Percentiles rank a stretch among this genome's conserved stretches.
These are phyloP conservation scores for Cephus spinipes DNA, from an alignment of 2,888 invertebrate species.

Conservation along the genomic window DNA sequence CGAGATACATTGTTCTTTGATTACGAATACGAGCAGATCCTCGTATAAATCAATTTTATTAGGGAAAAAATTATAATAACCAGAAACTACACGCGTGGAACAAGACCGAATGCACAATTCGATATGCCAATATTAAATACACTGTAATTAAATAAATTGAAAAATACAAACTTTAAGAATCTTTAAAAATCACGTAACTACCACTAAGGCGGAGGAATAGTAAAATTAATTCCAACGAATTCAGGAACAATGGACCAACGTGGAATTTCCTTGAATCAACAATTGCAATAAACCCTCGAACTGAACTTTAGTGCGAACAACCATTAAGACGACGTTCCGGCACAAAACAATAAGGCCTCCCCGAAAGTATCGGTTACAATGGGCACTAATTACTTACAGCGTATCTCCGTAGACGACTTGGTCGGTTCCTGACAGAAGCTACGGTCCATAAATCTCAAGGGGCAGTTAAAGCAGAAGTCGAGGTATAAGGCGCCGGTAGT, in stretches of 20 bases:
- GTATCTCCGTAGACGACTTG: conserved; percentile 26
- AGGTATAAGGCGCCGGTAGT: conserved; percentile 1
- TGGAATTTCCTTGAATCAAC: not conserved
- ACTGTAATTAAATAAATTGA: not conserved
- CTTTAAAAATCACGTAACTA: not conserved
- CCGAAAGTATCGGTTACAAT: not conserved
- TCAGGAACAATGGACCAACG: not conserved
- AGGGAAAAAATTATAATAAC: no score
- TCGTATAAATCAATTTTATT: no score
- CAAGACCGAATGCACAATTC: not conserved
- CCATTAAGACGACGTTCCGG: not conserved
- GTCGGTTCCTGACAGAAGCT: conserved; percentile 28
- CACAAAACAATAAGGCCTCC: not conserved
- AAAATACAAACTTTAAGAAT: no score
- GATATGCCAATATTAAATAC: not conserved
- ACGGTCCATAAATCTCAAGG: conserved; percentile 32
- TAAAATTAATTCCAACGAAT: not conserved
- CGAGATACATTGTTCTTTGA: not conserved
- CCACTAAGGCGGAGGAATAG: not conserved
- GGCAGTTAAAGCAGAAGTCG: conserved; percentile 25
- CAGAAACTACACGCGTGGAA: no score
- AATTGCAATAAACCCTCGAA: not conserved
- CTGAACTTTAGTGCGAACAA: not conserved
- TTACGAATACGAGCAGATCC: no score
- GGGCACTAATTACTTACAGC: conserved; percentile 33